These are phyloP conservation scores for Dasypogon diadema DNA, from an alignment of 2,888 invertebrate genomes.

Conservation along the genomic window DNA sequence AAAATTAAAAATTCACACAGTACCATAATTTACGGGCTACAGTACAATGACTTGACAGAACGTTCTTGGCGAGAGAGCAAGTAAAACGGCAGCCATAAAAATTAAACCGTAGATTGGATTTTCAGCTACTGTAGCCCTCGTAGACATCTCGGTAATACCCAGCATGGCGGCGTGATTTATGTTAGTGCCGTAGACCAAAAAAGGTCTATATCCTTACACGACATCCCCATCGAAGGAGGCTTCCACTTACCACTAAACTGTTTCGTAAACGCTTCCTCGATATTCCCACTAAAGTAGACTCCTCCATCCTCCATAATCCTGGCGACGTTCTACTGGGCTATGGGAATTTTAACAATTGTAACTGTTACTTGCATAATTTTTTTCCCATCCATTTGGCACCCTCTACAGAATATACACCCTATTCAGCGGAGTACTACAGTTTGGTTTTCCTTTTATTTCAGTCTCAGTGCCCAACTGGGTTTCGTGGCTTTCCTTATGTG, in stretches of 20 bases:
- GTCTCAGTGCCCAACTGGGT: slow-evolving; percentile 12
- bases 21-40: slow-evolving; percentile 43
- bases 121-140: slow-evolving; percentile 35
- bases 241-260: slow-evolving; percentile 42
- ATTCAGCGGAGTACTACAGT: slow-evolving; percentile 10
- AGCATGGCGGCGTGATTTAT: slow-evolving; percentile 36
- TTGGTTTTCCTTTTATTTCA: slow-evolving; percentile 8
- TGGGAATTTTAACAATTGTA: slow-evolving; percentile 48
- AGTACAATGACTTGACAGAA: slow-evolving; percentile 48
- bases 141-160: slow-evolving; percentile 43
- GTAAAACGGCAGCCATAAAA: slow-evolving; percentile 44
- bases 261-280: slow-evolving; percentile 32
- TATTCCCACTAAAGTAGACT: slow-evolving; percentile 1
- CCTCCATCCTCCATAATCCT: neutral
- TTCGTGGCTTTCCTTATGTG: slow-evolving; percentile 30
- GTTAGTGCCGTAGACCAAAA: slow-evolving; percentile 7
- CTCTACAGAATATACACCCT: neutral
- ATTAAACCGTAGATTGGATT: slow-evolving; percentile 50
- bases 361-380: slow-evolving; percentile 50
- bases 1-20: slow-evolving; percentile 50
- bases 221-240: neutral
- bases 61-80: slow-evolving; percentile 25
- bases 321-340: neutral
- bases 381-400: slow-evolving; percentile 44
- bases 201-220: slow-evolving; percentile 21